phyloP scores from a whole-genome alignment of 2,113 vertebrate species.

The Rafetus swinhoei region DNA sequence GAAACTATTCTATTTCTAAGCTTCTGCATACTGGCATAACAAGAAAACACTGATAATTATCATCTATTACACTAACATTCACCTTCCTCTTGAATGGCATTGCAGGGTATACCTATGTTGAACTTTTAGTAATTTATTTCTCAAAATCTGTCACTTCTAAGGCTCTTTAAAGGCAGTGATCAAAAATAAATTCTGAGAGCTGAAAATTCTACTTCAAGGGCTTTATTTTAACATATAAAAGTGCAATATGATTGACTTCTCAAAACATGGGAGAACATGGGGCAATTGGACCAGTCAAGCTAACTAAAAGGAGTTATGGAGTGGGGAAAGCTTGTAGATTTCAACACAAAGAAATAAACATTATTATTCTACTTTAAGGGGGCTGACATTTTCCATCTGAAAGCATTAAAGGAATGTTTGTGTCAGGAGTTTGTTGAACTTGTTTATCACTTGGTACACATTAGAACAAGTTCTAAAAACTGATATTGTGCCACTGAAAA shows the following conservation, averaged over 20 bases:
- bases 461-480: background rate
- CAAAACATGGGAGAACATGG: slow-evolving; percentile 24
- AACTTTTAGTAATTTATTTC: slow-evolving; percentile 20
- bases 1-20: background rate
- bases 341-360: slow-evolving; percentile 52
- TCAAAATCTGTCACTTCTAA: slow-evolving; percentile 36
- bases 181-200: slow-evolving; percentile 35
- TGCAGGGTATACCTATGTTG: slow-evolving; percentile 24
- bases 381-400: slow-evolving; percentile 14
- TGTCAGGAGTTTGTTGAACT: slow-evolving; percentile 29
- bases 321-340: background rate
- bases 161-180: slow-evolving; percentile 35
- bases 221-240: slow-evolving; percentile 51
- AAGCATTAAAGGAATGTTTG: slow-evolving; percentile 22
- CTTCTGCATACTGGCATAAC: background rate
- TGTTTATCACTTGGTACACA: background rate
- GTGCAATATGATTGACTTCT: slow-evolving; percentile 52
- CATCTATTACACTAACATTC: background rate
- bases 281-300: slow-evolving; percentile 48
- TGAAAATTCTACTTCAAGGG: slow-evolving; percentile 49
- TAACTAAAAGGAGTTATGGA: slow-evolving; percentile 34
- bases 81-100: background rate
- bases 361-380: slow-evolving; percentile 38
- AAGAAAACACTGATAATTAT: slow-evolving; percentile 1
- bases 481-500: background rate